Evolutionary conservation across 2,113 vertebrate genomes (phyloP).

Genomic region (Oenanthe oenanthe): DNA sequence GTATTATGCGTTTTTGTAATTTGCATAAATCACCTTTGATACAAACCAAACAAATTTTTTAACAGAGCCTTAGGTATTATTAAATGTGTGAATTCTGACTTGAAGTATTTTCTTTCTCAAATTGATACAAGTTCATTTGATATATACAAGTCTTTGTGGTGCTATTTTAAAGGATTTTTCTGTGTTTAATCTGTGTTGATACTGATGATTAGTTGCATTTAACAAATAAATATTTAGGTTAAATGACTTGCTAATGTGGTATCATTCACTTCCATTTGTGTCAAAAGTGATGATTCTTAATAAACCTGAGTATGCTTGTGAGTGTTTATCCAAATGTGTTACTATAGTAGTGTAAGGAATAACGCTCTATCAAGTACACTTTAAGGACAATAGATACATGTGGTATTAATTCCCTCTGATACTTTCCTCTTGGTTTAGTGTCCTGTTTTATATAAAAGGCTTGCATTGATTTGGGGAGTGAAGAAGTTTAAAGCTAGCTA

Average conservation of each 20-base stretch:
- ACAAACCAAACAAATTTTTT: background rate
- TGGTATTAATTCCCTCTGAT: background rate
- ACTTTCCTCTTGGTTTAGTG: background rate
- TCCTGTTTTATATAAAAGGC: background rate
- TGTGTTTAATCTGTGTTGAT: background rate
- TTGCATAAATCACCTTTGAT: background rate
- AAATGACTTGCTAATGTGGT: background rate
- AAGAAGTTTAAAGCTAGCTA: background rate
- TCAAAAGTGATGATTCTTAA: background rate
- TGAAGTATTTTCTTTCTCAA: background rate
- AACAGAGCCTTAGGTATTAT: background rate
- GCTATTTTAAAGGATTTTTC: background rate
- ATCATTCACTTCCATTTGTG: background rate
- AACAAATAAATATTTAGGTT: background rate
- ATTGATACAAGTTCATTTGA: background rate
- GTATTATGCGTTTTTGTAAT: background rate
- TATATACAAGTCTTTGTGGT: background rate
- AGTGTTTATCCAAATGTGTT: background rate
- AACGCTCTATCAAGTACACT: background rate
- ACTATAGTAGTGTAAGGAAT: background rate
- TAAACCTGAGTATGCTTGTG: background rate
- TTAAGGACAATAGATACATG: background rate
- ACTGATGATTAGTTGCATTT: background rate
- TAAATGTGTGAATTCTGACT: background rate
- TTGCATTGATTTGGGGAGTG: background rate